Conservation (phyloP, 2,113 vertebrate genomes). For the Scatophagus argus region DNA sequence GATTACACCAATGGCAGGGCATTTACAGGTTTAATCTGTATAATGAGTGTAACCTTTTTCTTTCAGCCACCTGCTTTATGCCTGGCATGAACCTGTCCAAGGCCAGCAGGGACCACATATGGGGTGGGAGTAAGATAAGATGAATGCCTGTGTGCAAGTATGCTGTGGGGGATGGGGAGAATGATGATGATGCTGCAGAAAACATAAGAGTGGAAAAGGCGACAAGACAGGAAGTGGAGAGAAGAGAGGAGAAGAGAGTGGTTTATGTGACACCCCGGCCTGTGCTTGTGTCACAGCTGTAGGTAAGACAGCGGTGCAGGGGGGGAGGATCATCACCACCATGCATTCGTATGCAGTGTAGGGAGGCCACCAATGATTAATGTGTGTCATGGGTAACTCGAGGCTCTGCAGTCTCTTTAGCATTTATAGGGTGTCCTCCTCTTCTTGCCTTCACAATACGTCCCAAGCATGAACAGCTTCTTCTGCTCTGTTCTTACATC, state of each 20-base stretch:
- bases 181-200: slow-evolving; percentile 24
- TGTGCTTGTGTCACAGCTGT: slow-evolving; percentile 62
- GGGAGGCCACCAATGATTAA: slow-evolving; percentile 74
- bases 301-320: slow-evolving; percentile 52
- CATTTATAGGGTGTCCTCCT: slow-evolving; percentile 71
- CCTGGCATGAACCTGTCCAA: slow-evolving; percentile 44
- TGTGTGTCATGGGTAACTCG: slow-evolving; percentile 71
- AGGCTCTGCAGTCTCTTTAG: slow-evolving; percentile 69
- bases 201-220: not conserved
- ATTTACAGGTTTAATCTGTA: slow-evolving; percentile 86
- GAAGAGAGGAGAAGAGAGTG: slow-evolving; percentile 20
- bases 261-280: slow-evolving; percentile 44
- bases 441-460: slow-evolving; percentile 35
- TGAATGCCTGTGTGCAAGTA: slow-evolving; percentile 25
- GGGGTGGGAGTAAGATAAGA: slow-evolving; percentile 39
- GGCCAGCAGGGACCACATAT: slow-evolving; percentile 44
- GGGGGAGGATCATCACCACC: slow-evolving; percentile 58
- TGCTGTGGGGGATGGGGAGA: not conserved
- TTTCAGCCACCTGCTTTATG: slow-evolving; percentile 70
- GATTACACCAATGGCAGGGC: slow-evolving; percentile 83
- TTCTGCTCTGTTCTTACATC: slow-evolving; percentile 27
- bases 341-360: slow-evolving; percentile 61
- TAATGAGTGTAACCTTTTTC: slow-evolving; percentile 85
- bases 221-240: not conserved
- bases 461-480: slow-evolving; percentile 50